A percentile compares a stretch with the other conserved stretches of the same genome.
These are phyloP conservation scores for Eristalinus sepulchralis DNA, from an alignment of 2,888 invertebrate species.

Conservation along the genomic window DNA sequence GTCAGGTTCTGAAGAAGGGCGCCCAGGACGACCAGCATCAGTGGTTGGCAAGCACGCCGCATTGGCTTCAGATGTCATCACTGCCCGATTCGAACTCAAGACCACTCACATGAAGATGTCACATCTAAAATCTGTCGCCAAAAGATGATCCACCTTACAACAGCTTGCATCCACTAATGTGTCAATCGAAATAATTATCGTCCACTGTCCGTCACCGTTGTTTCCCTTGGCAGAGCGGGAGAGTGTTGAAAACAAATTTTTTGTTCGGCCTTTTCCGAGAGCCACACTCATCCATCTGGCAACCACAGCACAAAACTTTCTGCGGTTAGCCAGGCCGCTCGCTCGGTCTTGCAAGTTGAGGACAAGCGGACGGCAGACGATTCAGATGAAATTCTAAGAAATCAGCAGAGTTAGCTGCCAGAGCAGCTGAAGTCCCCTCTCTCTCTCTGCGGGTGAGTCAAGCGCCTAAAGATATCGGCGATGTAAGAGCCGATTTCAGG, in stretches of 20 bases:
- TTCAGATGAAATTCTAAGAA: conserved; percentile 68
- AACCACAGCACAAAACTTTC: conserved; percentile 13
- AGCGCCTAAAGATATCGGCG: conserved; percentile 70
- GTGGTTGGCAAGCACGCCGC: neutral
- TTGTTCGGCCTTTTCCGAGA: neutral
- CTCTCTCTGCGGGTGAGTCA: conserved; percentile 60
- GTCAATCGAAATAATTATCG: conserved; percentile 67
- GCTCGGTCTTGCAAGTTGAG: conserved; percentile 23
- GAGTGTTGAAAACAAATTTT: neutral
- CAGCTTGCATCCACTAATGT: conserved; percentile 45
- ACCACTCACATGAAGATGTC: conserved; percentile 15
- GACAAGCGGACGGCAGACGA: neutral
- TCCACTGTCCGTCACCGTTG: conserved; percentile 17
- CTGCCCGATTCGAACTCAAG: neutral
- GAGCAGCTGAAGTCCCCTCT: conserved; percentile 12
- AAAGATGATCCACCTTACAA: conserved; percentile 38
- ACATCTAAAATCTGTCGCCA: conserved; percentile 60
- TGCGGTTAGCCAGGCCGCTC: conserved; percentile 30
- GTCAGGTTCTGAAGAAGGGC: neutral
- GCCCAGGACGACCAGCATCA: neutral
- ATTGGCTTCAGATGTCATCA: neutral
- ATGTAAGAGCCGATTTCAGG: conserved; percentile 59
- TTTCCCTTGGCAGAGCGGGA: conserved; percentile 47
- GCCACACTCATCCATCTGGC: conserved; percentile 64
- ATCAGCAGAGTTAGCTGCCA: conserved; percentile 51